phyloP scores from a whole-genome alignment of 2,888 invertebrate species.

The Danaus chrysippus region DNA sequence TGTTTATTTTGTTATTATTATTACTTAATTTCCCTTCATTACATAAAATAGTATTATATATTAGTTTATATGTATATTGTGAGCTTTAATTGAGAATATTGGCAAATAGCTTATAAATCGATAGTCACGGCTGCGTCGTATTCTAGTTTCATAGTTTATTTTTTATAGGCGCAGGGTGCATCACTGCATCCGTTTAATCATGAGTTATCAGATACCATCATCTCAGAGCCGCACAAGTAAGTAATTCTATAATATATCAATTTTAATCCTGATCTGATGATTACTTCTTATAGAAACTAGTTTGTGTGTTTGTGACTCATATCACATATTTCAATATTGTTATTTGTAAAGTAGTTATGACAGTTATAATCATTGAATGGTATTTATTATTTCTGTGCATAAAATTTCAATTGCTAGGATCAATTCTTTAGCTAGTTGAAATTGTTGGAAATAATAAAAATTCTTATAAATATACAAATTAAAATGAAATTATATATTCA shows the following conservation, averaged over 20 bases:
- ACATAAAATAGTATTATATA: conserved; percentile 38
- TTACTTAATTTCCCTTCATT: conserved; percentile 43
- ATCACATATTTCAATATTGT: conserved; percentile 23
- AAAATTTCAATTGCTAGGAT: no score
- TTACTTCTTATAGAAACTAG: conserved; percentile 11
- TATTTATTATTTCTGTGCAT: not conserved
- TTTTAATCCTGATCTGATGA: conserved; percentile 3
- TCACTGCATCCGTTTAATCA: conserved; percentile 82
- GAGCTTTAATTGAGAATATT: conserved; percentile 26
- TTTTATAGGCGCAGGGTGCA: conserved; percentile 81
- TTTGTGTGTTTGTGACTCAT: conserved; percentile 49
- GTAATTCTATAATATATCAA: conserved; percentile 56
- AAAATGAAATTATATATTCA: no score
- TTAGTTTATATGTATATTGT: conserved; percentile 39
- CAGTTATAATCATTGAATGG: not conserved
- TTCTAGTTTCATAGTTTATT: conserved; percentile 50
- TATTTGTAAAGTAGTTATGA: not conserved
- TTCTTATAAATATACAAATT: no score
- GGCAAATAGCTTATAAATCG: conserved; percentile 42
- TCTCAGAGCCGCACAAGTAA: conserved; percentile 91
- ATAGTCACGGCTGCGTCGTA: conserved; percentile 49
- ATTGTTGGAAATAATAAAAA: no score
- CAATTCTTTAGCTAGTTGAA: no score
- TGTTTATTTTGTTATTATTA: conserved; percentile 66
- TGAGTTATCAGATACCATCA: conserved; percentile 91